Evolutionary conservation across 1,140 invertebrate genomes (phyloP).

Genomic region (Orchesella cincta): DNA sequence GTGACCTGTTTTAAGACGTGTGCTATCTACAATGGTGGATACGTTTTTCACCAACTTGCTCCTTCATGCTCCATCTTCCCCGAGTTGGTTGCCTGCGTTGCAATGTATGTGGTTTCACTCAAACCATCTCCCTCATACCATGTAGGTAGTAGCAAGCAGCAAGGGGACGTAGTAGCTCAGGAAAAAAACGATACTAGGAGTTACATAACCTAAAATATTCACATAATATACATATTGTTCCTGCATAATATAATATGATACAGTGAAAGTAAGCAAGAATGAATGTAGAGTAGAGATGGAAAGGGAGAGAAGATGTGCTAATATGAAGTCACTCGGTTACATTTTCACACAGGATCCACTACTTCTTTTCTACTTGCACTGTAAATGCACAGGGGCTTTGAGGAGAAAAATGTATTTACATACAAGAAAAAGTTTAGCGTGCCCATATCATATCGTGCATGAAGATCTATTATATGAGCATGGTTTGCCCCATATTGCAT

Average conservation of each 20-base stretch:
- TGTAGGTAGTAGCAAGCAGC: background rate
- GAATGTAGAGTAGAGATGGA: too few species aligned
- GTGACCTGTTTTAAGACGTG: slow-evolving; percentile 25
- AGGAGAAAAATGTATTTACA: too few species aligned
- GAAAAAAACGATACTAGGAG: background rate
- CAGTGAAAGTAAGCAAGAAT: background rate
- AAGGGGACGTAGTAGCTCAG: too few species aligned
- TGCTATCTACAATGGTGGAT: slow-evolving; percentile 1
- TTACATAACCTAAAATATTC: too few species aligned
- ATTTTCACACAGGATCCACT: too few species aligned
- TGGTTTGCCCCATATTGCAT: slow-evolving; percentile 15
- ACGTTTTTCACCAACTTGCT: slow-evolving; percentile 17
- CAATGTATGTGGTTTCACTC: slow-evolving; percentile 17
- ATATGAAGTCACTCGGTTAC: too few species aligned
- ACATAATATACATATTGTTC: background rate
- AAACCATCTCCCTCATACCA: background rate
- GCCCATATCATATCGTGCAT: too few species aligned
- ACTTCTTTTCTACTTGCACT: too few species aligned
- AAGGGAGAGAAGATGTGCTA: too few species aligned
- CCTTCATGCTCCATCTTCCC: background rate
- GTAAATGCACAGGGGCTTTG: too few species aligned
- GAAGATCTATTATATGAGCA: too few species aligned
- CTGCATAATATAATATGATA: background rate
- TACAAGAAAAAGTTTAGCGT: too few species aligned
- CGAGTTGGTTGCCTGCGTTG: background rate